A percentile compares a stretch with the other conserved stretches of the same genome.
Conservation (phyloP, 2,797 vertebrate genomes). For the Sebastes elongatus region DNA sequence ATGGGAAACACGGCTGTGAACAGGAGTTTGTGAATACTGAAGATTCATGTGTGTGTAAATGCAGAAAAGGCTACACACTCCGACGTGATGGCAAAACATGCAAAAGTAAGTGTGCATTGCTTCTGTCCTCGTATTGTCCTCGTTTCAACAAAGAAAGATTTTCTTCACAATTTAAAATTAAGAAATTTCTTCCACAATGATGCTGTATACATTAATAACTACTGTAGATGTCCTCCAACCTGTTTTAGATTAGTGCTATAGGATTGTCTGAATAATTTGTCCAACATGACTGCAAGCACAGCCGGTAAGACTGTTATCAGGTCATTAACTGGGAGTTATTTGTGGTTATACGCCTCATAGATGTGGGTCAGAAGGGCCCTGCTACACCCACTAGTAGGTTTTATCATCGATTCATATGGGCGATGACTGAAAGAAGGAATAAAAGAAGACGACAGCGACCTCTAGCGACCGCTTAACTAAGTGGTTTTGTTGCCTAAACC, state of each 20-base stretch:
- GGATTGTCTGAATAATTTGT: not conserved
- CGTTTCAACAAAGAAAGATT: not conserved
- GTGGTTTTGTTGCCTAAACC: too few relatives aligned
- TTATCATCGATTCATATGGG: too few relatives aligned
- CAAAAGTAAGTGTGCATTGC: slow-evolving; percentile 81
- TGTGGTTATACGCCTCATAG: too few relatives aligned
- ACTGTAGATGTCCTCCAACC: not conserved
- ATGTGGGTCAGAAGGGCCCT: too few relatives aligned
- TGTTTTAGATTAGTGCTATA: not conserved
- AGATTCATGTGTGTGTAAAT: slow-evolving; percentile 85
- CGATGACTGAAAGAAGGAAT: too few relatives aligned
- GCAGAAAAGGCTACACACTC: slow-evolving; percentile 84
- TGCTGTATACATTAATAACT: not conserved
- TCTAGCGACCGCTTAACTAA: too few relatives aligned
- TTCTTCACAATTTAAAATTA: not conserved
- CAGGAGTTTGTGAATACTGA: slow-evolving; percentile 87
- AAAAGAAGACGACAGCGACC: too few relatives aligned
- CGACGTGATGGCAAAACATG: slow-evolving; percentile 88
- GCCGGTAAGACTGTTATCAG: too few relatives aligned
- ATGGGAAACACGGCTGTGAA: slow-evolving; percentile 85
- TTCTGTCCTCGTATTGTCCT: not conserved
- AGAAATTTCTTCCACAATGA: not conserved
- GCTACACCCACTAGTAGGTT: too few relatives aligned
- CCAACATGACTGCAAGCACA: not conserved
- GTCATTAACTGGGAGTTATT: too few relatives aligned